phyloP scores from a whole-genome alignment of 1,140 invertebrate genomes.

The Geopemphigus sp. region DNA sequence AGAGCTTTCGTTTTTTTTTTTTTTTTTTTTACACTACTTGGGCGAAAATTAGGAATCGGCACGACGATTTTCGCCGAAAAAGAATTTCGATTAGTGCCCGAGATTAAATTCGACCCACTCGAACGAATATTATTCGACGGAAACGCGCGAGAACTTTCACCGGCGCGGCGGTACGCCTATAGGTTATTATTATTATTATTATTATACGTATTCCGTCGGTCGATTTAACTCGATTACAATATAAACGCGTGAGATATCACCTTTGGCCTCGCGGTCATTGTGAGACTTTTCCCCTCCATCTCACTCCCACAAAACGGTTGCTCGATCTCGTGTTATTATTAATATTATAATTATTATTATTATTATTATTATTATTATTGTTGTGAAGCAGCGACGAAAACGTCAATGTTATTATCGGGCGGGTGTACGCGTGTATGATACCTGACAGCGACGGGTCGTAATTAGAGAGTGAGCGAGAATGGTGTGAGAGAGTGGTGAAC shows the following conservation, averaged over 20 bases:
- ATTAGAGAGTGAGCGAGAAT: no score
- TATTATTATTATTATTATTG: not conserved
- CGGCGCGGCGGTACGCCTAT: not conserved
- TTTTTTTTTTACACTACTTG: no score
- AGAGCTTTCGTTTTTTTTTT: no score
- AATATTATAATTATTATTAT: not conserved
- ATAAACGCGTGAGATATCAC: not conserved
- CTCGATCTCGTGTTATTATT: not conserved
- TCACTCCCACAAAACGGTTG: not conserved
- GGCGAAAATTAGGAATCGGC: not conserved
- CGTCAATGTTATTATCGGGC: conserved; percentile 15
- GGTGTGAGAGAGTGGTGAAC: conserved; percentile 6
- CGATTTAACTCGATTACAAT: not conserved
- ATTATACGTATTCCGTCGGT: not conserved
- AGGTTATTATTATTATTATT: not conserved
- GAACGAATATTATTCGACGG: no score
- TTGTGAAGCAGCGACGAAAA: not conserved
- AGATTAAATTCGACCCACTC: not conserved
- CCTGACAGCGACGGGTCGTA: conserved; percentile 13
- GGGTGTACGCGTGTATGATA: not conserved
- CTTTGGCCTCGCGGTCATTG: not conserved
- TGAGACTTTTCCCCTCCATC: not conserved
- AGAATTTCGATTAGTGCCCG: not conserved
- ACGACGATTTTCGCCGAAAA: conserved; percentile 3
- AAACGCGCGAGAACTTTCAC: conserved; percentile 1